phyloP scores from a whole-genome alignment of 2,888 invertebrate species.

The Drosophila monieri region DNA sequence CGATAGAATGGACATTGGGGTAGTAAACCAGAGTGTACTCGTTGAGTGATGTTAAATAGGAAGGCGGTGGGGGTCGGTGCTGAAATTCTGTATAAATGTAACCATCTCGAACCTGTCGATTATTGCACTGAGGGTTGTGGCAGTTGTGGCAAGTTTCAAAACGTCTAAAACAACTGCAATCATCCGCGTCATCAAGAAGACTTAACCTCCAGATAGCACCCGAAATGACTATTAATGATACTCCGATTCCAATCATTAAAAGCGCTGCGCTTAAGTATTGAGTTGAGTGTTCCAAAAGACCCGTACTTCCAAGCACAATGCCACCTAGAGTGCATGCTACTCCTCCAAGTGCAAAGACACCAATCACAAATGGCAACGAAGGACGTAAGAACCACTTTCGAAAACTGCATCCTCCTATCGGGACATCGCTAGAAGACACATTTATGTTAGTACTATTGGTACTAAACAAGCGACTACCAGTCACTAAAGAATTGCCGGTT shows the following conservation, averaged over 20 bases:
- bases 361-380: slow-evolving; percentile 82
- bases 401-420: slow-evolving; percentile 56
- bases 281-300: slow-evolving; percentile 83
- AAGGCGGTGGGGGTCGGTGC: slow-evolving; percentile 97
- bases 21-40: slow-evolving; percentile 95
- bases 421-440: slow-evolving; percentile 14
- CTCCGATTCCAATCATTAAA: slow-evolving; percentile 88
- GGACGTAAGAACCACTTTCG: slow-evolving; percentile 82
- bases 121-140: slow-evolving; percentile 88
- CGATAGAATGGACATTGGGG: slow-evolving; percentile 65
- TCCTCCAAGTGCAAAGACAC: slow-evolving; percentile 82
- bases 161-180: slow-evolving; percentile 87
- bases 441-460: slow-evolving; percentile 40
- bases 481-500: slow-evolving; percentile 44
- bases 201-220: slow-evolving; percentile 97
- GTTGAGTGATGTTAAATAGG: slow-evolving; percentile 98
- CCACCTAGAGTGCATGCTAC: slow-evolving; percentile 83
- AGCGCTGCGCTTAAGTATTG: slow-evolving; percentile 83
- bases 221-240: slow-evolving; percentile 95
- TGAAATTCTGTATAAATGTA: slow-evolving; percentile 98
- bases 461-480: slow-evolving; percentile 27
- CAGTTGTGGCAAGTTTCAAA: slow-evolving; percentile 85
- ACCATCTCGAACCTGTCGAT: slow-evolving; percentile 92
- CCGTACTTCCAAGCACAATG: slow-evolving; percentile 83
- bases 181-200: slow-evolving; percentile 89